Conservation (phyloP, 2,113 vertebrate genomes). For the Marmota flaviventris region DNA sequence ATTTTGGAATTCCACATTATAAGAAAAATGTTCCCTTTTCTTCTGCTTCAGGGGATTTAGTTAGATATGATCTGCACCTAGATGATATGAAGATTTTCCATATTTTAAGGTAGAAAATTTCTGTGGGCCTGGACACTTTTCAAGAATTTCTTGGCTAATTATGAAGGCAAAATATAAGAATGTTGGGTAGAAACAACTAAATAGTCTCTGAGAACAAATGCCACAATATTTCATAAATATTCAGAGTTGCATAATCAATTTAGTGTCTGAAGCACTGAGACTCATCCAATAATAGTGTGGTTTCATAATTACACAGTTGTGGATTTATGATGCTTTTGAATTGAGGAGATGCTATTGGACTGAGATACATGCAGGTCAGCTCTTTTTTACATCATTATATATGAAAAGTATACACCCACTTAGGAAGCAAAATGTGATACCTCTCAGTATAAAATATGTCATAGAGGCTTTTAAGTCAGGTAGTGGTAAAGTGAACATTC, state of each 20-base stretch:
- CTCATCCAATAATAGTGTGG: conserved; percentile 43
- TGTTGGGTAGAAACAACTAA: conserved; percentile 23
- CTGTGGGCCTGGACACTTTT: not conserved
- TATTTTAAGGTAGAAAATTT: conserved; percentile 52
- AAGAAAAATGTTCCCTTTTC: conserved; percentile 23
- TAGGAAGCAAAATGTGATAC: not conserved
- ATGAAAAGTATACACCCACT: not conserved
- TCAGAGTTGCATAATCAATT: conserved; percentile 45
- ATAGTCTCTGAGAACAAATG: conserved; percentile 57
- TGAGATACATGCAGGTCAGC: not conserved
- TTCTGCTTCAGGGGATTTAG: conserved; percentile 15
- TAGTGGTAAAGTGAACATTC: not conserved
- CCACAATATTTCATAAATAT: conserved; percentile 55
- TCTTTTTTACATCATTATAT: conserved; percentile 22
- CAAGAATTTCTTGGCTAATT: conserved; percentile 60
- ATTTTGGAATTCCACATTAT: not conserved
- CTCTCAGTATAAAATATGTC: not conserved
- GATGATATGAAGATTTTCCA: not conserved
- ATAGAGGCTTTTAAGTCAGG: conserved; percentile 17
- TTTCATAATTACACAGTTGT: conserved; percentile 70
- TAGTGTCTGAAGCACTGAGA: conserved; percentile 18
- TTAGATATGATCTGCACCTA: not conserved
- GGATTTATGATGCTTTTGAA: conserved; percentile 42
- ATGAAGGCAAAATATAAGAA: conserved; percentile 51
- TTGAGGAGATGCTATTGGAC: not conserved